Evolutionary conservation across 1,140 invertebrate genomes (phyloP).

Genomic region (Pseudomyrmex pallidus): DNA sequence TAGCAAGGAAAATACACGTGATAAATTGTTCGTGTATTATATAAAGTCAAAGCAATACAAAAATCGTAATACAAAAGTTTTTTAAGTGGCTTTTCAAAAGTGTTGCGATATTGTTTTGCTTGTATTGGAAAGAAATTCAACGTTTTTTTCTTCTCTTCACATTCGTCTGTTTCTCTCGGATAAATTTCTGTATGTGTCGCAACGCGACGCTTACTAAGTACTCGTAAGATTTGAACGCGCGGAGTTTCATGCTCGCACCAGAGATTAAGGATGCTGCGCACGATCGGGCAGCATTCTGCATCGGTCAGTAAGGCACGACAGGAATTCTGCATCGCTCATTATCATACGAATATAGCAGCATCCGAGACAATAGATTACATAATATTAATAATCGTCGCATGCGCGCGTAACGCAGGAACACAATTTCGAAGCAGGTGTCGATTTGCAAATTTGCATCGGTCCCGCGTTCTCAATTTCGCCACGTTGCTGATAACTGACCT

Average conservation of each 20-base stretch:
- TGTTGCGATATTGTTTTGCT: no score
- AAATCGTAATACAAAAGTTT: no score
- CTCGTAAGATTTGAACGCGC: slow-evolving; percentile 13
- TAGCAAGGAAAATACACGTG: background rate
- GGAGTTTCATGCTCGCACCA: slow-evolving; percentile 43
- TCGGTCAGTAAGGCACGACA: slow-evolving; percentile 60
- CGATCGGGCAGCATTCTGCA: slow-evolving; percentile 35
- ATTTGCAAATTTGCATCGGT: background rate
- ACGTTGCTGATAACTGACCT: slow-evolving; percentile 31
- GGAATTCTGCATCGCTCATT: slow-evolving; percentile 73
- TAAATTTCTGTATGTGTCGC: no score
- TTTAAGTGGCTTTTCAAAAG: no score
- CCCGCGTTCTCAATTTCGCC: background rate
- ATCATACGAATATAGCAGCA: slow-evolving; percentile 71
- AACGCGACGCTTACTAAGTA: no score
- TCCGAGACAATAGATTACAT: slow-evolving; percentile 67
- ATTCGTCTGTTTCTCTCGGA: no score
- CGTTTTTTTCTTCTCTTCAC: no score
- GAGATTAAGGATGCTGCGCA: slow-evolving; percentile 65
- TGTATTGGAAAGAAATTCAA: no score
- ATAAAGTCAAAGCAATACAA: no score
- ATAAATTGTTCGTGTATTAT: no score
- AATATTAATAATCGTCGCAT: slow-evolving; percentile 67
- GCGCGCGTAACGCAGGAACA: slow-evolving; percentile 1
- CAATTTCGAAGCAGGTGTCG: background rate